These are phyloP conservation scores for Tetrax tetrax DNA, from an alignment of 2,113 vertebrate species.

Conservation along the genomic window DNA sequence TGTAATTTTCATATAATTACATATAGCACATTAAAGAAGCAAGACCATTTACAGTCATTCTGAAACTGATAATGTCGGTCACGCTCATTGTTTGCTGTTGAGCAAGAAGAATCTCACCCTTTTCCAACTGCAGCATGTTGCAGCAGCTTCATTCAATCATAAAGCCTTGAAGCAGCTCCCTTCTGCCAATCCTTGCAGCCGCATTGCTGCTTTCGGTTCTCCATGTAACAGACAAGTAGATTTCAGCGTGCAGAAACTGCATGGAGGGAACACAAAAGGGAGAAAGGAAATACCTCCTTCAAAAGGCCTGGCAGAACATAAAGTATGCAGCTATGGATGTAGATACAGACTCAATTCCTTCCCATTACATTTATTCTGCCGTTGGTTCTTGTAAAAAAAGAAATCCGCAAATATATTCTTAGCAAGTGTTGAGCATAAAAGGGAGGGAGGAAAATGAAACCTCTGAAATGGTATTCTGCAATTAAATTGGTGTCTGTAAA, in stretches of 20 bases:
- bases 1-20: neutral
- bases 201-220: conserved; percentile 54
- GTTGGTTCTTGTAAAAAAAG: neutral
- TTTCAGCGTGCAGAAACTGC: neutral
- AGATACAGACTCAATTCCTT: neutral
- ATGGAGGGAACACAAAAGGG: neutral
- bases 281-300: neutral
- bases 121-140: conserved; percentile 36
- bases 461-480: neutral
- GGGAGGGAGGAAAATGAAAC: neutral
- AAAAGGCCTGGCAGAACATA: neutral
- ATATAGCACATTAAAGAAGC: neutral
- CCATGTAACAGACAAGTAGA: neutral
- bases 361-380: neutral
- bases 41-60: neutral
- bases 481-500: conserved; percentile 2
- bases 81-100: neutral
- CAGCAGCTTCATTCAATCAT: conserved; percentile 30
- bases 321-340: neutral
- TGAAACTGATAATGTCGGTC: neutral
- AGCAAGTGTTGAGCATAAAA: neutral
- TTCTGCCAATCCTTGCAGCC: conserved; percentile 47
- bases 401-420: neutral
- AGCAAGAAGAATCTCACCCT: conserved; percentile 28
- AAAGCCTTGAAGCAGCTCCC: conserved; percentile 46